These are phyloP conservation scores for Megaceryle torquata DNA, from an alignment of 2,113 vertebrate genomes.

Conservation along the genomic window DNA sequence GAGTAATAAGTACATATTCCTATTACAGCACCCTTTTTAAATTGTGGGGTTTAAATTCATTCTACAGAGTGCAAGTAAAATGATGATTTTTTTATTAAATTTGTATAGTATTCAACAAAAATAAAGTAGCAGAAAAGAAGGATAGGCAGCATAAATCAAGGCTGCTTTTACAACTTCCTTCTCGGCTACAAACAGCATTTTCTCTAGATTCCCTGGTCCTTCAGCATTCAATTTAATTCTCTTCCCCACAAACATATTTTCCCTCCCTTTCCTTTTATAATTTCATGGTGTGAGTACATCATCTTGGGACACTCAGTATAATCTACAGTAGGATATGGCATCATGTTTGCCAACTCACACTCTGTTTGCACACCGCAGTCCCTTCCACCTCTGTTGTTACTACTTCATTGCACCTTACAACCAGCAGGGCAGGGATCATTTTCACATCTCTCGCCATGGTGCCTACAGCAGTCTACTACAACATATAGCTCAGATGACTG, in stretches of 20 bases:
- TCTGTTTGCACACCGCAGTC: not conserved
- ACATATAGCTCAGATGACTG: not conserved
- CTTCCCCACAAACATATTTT: not conserved
- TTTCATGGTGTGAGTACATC: not conserved
- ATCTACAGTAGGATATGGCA: not conserved
- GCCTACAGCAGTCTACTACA: not conserved
- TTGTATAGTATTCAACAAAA: not conserved
- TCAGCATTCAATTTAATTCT: not conserved
- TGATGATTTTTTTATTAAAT: not conserved
- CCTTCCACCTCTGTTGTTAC: not conserved
- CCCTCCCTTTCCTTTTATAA: not conserved
- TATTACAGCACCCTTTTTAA: not conserved
- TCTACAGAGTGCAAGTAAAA: not conserved
- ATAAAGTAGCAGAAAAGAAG: not conserved
- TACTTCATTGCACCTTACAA: accelerated
- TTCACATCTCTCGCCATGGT: not conserved
- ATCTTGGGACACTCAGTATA: not conserved
- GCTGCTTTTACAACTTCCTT: not conserved
- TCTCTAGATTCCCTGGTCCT: not conserved
- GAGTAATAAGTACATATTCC: not conserved
- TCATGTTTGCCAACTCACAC: not conserved
- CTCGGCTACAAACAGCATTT: not conserved
- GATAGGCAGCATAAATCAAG: not conserved
- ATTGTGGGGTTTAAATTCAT: not conserved
- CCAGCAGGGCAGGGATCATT: not conserved